These are phyloP conservation scores for Galerucella nymphaeae DNA, from an alignment of 2,888 invertebrate species.

Conservation along the genomic window DNA sequence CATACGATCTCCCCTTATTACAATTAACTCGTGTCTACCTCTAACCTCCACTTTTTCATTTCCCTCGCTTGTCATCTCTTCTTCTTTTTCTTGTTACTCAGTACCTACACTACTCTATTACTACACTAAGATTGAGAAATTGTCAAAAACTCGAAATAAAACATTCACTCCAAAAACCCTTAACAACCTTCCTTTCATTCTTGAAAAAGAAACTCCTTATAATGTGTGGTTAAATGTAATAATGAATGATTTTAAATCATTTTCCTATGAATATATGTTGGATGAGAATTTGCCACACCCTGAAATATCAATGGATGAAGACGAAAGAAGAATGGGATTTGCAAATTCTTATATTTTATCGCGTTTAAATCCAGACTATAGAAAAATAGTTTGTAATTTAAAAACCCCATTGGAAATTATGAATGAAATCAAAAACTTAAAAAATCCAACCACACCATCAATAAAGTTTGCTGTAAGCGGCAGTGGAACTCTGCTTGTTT, in stretches of 20 bases:
- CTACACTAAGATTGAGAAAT: not conserved
- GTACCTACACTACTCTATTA: too few relatives aligned
- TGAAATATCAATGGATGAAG: not conserved
- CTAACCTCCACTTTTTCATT: too few relatives aligned
- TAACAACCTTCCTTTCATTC: not conserved
- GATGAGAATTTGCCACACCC: too few relatives aligned
- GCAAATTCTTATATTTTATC: too few relatives aligned
- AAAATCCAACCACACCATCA: not conserved
- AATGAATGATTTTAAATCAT: too few relatives aligned
- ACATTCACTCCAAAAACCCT: constrained; percentile 3
- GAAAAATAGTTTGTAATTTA: not conserved
- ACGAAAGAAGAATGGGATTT: not conserved
- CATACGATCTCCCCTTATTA: too few relatives aligned
- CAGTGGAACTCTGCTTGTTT: constrained; percentile 4
- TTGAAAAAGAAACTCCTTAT: not conserved
- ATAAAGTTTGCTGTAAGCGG: not conserved
- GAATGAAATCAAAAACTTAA: not conserved
- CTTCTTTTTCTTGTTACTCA: too few relatives aligned
- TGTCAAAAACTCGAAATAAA: constrained; percentile 1
- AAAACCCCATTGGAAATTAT: constrained; percentile 2
- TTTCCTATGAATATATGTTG: too few relatives aligned
- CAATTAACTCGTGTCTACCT: too few relatives aligned
- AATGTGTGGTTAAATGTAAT: too few relatives aligned
- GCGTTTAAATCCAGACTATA: constrained; percentile 1
- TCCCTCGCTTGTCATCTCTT: too few relatives aligned